These are phyloP conservation scores for Hesperia comma DNA, from an alignment of 2,888 invertebrate genomes.

Conservation along the genomic window DNA sequence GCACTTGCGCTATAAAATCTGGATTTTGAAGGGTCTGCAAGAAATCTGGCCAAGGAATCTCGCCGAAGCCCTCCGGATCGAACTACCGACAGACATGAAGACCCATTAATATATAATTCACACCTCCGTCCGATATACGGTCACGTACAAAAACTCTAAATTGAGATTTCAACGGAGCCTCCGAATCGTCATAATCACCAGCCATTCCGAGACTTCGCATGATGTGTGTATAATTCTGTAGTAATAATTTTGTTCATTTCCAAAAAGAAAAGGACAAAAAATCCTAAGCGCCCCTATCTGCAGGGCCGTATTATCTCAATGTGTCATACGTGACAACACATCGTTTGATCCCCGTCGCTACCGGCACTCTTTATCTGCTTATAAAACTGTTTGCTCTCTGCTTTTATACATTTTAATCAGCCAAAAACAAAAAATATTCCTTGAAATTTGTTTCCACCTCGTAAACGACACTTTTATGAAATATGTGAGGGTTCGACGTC, in stretches of 20 bases:
- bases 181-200: slow-evolving; percentile 63
- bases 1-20: slow-evolving; percentile 91
- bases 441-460: slow-evolving; percentile 72
- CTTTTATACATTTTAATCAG: slow-evolving; percentile 82
- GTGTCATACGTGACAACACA: slow-evolving; percentile 68
- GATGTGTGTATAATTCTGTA: slow-evolving; percentile 59
- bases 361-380: slow-evolving; percentile 68
- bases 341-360: slow-evolving; percentile 71
- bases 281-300: slow-evolving; percentile 71
- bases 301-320: slow-evolving; percentile 69
- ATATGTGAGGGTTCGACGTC: slow-evolving; percentile 49
- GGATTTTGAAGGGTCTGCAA: slow-evolving; percentile 89
- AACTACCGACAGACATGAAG: slow-evolving; percentile 83
- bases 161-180: slow-evolving; percentile 64
- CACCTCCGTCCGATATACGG: slow-evolving; percentile 47
- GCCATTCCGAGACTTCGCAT: slow-evolving; percentile 60
- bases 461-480: slow-evolving; percentile 68
- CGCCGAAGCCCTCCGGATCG: slow-evolving; percentile 96
- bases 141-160: slow-evolving; percentile 58
- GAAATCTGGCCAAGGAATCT: slow-evolving; percentile 94
- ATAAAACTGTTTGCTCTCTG: slow-evolving; percentile 69
- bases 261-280: slow-evolving; percentile 73
- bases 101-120: slow-evolving; percentile 46
- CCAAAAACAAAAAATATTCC: slow-evolving; percentile 65
- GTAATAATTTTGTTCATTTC: slow-evolving; percentile 65